Conservation (phyloP, 2,888 invertebrate species). For the Drosophila meridionalis region DNA sequence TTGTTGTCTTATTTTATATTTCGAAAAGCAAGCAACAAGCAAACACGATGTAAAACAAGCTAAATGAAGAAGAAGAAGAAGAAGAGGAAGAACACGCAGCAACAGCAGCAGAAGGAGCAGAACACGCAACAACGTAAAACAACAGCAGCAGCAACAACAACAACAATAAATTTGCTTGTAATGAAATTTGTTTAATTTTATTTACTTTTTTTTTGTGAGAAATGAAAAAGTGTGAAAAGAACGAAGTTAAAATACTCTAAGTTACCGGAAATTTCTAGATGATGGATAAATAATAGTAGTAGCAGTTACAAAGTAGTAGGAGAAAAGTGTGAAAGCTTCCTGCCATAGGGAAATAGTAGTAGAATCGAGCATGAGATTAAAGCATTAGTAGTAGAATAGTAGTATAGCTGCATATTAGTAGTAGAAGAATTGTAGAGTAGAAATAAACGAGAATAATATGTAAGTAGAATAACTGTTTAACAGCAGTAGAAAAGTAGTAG, state of each 20-base stretch:
- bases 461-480: neutral
- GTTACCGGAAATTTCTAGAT: neutral
- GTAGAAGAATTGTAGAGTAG: too few relatives aligned
- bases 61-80: neutral
- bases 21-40: slow-evolving; percentile 19
- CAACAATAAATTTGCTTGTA: slow-evolving; percentile 35
- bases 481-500: neutral
- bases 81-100: slow-evolving; percentile 4
- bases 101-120: slow-evolving; percentile 12
- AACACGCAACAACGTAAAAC: slow-evolving; percentile 49
- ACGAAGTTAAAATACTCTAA: neutral
- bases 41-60: slow-evolving; percentile 14
- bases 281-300: neutral
- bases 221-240: neutral
- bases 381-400: neutral
- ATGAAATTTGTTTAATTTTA: slow-evolving; percentile 46
- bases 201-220: slow-evolving; percentile 4
- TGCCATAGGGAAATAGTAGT: neutral
- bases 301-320: neutral
- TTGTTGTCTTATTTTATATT: neutral
- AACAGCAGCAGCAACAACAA: slow-evolving; percentile 15
- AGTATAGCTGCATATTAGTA: too few relatives aligned
- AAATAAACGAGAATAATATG: neutral
- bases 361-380: neutral
- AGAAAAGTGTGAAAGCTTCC: neutral